Evolutionary conservation across 2,888 invertebrate species (phyloP), one percentile per base, ranked within the genome.

Genomic region (Asteroscopus sphinx): DNA sequence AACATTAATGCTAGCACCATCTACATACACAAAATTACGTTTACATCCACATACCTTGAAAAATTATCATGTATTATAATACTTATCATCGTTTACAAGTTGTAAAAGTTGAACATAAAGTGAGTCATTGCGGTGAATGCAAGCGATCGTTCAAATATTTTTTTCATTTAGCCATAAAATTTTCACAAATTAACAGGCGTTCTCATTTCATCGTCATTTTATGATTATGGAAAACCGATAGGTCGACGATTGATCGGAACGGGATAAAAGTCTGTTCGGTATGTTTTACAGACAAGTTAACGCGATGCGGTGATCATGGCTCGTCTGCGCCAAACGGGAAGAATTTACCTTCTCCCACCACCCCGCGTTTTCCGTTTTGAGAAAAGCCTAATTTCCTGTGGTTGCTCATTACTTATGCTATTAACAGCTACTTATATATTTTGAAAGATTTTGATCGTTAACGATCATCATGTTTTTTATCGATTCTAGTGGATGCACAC

Each of bases 331-430:
- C 71, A 71, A 73, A 70, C 80, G 77, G 77, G 71, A 79, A 75
- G 68, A 66, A 70, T 53, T 59, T 73, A 54, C 72, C 63, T 67
- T 69, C 66, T 64, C 62, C 65, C 65, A 37, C n/a, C 39, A 51
- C 52, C 74, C 66, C 59, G 61, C 63, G 59, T 57, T 64, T 77
- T 73, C 73, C 78, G 73, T 76, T 70, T 59, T 66, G 75, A 66
- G 73, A 74, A 76, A 73, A 76, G 78, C 62, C 74, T 78, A 79
- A 83, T 83, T 83, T 83, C 82, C 83, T 80, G 78, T 68, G 68
- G 69, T 68, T 64, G 70, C 75, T 79, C 49, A 71, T 71, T 71
- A 59, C 35, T 32, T 49, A 4, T 54, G 32, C 51, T 62, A 54
- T 49, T 64, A 44, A 70, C 37, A 42, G 55, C 41, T 55, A 64